Conservation (phyloP, 2,113 vertebrate genomes). For the Corythaeola cristata region DNA sequence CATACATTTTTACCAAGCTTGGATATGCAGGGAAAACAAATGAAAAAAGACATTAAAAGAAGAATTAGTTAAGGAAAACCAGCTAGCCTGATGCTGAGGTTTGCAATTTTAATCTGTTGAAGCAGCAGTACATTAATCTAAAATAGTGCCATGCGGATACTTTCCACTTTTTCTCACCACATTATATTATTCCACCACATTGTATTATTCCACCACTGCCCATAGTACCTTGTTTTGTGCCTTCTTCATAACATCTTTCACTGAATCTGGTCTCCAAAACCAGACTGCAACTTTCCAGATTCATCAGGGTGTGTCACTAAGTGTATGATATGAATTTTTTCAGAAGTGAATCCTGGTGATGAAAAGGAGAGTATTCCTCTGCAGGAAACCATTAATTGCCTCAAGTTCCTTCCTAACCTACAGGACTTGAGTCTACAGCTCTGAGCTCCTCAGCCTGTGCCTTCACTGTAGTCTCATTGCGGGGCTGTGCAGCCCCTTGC, state of each 20-base stretch:
- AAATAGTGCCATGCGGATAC: not conserved
- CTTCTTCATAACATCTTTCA: not conserved
- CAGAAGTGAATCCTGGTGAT: slow-evolving; percentile 73
- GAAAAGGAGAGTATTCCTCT: not conserved
- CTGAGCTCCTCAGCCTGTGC: not conserved
- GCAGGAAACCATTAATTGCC: not conserved
- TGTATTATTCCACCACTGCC: not conserved
- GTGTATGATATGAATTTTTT: slow-evolving; percentile 67
- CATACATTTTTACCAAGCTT: not conserved
- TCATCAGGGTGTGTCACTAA: slow-evolving; percentile 51
- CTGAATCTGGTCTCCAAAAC: slow-evolving; percentile 11
- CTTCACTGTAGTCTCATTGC: fast-evolving
- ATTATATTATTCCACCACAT: not conserved
- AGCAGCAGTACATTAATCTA: not conserved
- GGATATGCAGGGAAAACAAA: not conserved
- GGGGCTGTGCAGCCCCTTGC: not conserved
- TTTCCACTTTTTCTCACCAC: not conserved
- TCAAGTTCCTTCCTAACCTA: not conserved
- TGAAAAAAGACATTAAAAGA: not conserved
- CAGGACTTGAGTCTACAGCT: not conserved
- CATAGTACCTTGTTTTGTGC: not conserved
- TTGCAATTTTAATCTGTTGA: not conserved
- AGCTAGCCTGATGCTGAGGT: not conserved
- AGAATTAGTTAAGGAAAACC: not conserved
- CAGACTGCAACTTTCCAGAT: not conserved